A percentile compares a stretch with the other conserved stretches of the same genome.
Evolutionary conservation across 2,113 vertebrate genomes (phyloP).

Genomic region (Rhinopithecus roxellana): DNA sequence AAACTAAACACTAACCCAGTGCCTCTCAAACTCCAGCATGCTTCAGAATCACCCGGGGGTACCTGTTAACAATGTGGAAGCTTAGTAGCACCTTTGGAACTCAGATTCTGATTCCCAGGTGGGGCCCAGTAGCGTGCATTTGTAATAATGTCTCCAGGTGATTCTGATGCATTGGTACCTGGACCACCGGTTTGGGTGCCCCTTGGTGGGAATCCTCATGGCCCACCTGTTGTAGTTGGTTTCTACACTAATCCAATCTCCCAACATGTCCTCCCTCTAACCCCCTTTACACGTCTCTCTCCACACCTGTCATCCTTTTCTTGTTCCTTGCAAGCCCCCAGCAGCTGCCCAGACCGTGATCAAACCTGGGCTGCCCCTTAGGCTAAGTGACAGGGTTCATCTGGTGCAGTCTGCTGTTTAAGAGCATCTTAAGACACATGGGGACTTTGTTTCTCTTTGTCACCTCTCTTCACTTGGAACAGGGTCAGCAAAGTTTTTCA

Average conservation of each 20-base stretch:
- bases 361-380: neutral
- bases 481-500: neutral
- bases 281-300: neutral
- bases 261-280: neutral
- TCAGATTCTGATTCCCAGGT: neutral
- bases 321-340: neutral
- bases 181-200: neutral
- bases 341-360: neutral
- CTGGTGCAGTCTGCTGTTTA: neutral
- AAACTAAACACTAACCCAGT: constrained; percentile 73
- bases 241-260: constrained; percentile 23
- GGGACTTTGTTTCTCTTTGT: neutral
- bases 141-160: neutral
- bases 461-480: neutral
- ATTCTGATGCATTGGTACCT: neutral
- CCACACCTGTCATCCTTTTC: neutral
- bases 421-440: neutral
- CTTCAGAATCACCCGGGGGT: neutral
- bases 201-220: neutral
- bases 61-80: neutral
- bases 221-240: neutral
- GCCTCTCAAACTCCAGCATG: neutral
- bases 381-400: neutral
- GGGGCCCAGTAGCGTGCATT: neutral
- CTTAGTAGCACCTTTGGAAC: neutral